Base-by-base conservation (phyloP, 2,797 vertebrate genomes). In the Pangasius larnaudii region DNA sequence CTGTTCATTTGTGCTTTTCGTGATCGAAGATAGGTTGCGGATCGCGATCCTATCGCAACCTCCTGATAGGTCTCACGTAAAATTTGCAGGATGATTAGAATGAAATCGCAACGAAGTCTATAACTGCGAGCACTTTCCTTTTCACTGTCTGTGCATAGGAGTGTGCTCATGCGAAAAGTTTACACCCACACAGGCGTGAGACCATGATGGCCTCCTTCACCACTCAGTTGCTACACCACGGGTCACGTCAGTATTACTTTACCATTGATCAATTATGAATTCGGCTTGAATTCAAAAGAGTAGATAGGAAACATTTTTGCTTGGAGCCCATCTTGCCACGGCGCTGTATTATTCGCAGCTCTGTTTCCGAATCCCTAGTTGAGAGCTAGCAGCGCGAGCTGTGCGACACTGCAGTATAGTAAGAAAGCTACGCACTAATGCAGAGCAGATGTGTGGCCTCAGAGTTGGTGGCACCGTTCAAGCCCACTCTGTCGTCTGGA, bases 391-490 rank as follows among this genome's bases (percentile, higher is more conserved):
- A 72, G 78, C 83, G 84, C 87, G 87, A 89, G 77, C 87, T 84
- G 83, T 75, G 87, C 81, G 77, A 42, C 78, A 75, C 88, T 86
- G 46, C 77, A 67, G 53, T 87, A n/a, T 80, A 63, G 51, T 72
- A 80, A 86, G 88, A 78, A 89, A 87, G 78, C 85, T 74, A 30
- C 24, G 19, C 9, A 3, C 86, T 91, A 91, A 93, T 90, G 69
- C 81, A 75, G 79, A 92, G 85, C 92, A 93, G 91, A 93, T 92
- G 92, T 92, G 33, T 85, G 85, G 90, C 90, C 71, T 85, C 84
- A 84, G 85, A 85, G 63, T 71, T 56, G 67, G 75, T 85, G 56
- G 85, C 85, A 72, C 90, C 86, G 86, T 89, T 83, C 86, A 77
- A 85, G 85, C 53, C 10, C 42, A 69, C 80, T 65, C 87, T 82